phyloP scores from a whole-genome alignment of 23 tunicate species.

The Oikopleura vanhoeffeni region DNA sequence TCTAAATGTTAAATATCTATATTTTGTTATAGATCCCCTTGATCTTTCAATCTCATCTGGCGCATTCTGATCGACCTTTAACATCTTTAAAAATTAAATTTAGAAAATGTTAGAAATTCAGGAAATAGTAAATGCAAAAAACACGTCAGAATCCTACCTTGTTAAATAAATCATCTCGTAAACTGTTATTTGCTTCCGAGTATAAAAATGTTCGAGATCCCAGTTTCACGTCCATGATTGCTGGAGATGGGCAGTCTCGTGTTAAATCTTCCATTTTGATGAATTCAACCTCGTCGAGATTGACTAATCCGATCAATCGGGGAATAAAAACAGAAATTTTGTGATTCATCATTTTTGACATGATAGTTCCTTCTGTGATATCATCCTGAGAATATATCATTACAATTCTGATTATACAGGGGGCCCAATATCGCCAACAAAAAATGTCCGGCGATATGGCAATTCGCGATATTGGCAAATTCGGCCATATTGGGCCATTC shows the following conservation, averaged over 20 bases:
- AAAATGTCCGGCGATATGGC: neutral
- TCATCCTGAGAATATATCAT: too few species aligned
- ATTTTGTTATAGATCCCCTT: neutral
- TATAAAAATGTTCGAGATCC: neutral
- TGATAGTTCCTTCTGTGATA: neutral
- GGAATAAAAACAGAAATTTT: neutral
- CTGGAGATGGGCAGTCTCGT: neutral
- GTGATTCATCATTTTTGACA: neutral
- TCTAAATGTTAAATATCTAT: neutral
- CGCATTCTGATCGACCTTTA: neutral
- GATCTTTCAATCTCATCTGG: neutral
- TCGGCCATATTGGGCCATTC: too few species aligned
- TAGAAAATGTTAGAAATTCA: too few species aligned
- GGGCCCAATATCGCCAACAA: too few species aligned
- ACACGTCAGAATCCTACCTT: too few species aligned
- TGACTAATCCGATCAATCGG: neutral
- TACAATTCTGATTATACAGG: too few species aligned
- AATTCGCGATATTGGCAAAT: neutral
- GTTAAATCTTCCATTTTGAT: constrained; percentile 11
- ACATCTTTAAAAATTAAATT: too few species aligned
- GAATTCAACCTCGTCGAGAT: constrained; percentile 6
- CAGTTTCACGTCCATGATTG: constrained; percentile 12
- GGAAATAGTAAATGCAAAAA: too few species aligned
- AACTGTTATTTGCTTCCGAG: neutral
- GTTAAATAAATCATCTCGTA: neutral